Evolutionary conservation across 2,888 invertebrate genomes (phyloP), one percentile per base, ranked within the genome.

Genomic region (Trachelus iudaicus): DNA sequence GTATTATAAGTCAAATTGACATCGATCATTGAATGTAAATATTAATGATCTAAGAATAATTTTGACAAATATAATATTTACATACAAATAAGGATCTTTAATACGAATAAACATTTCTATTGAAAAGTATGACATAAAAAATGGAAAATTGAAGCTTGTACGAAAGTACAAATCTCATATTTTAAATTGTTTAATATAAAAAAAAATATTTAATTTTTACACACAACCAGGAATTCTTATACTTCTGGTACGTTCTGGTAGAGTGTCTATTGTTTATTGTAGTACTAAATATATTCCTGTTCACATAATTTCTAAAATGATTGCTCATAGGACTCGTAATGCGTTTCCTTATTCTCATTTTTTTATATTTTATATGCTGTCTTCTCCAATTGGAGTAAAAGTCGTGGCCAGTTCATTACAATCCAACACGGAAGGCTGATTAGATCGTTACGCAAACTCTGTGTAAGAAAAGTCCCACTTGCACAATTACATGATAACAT

Each of bases 391-490:
- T 77, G 76, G 71, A 77, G 80, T 81, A 80, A 82, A 79, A 82
- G 76, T 76, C 75, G 77, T 79, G 34, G 79, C 76, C 81, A 78
- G 82, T 81, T 82, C 79, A 76, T 34, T 79, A 77, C 76, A 79
- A 81, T 78, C 81, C 83, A 85, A 86, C 81, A 81, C 85, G 85
- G 85, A 86, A 86, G 85, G 56, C 56, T 69, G 68, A 78, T 77
- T 30, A 73, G 69, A 37, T 73, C 78, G 81, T 86, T 86, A 83
- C 83, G 85, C 83, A 84, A 86, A 82, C 80, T 69, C 77, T 78
- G 77, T 78, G 79, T 81, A 84, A 83, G 85, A 83, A 81, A 83
- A 79, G 77, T 81, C 81, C 80, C 35, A 75, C 81, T 84, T 85
- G 82, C 82, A 83, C 83, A 85, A 84, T 84, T 76, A 75, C 40